Conservation (phyloP, 1,140 invertebrate genomes). For the Chionoecetes opilio region DNA sequence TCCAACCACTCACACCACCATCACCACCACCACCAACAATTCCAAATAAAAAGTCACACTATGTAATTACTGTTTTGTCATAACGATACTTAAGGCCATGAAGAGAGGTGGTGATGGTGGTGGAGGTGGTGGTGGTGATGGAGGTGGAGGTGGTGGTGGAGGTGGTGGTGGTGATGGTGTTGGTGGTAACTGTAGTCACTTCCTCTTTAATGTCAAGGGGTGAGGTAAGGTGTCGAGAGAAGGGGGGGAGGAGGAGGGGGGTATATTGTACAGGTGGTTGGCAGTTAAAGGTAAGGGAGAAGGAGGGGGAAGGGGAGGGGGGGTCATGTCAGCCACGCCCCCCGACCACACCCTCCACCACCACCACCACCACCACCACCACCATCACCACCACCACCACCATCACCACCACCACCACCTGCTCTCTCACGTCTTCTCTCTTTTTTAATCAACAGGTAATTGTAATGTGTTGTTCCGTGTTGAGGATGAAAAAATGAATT, state of each 20-base stretch:
- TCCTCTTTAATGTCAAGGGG: slow-evolving; percentile 27
- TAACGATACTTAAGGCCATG: too few species aligned
- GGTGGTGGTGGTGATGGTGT: background rate
- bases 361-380: background rate
- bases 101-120: too few species aligned
- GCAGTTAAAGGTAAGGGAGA: background rate
- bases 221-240: background rate
- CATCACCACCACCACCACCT: background rate
- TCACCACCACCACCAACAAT: too few species aligned
- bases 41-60: too few species aligned
- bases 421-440: too few species aligned
- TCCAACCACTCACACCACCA: too few species aligned
- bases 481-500: background rate
- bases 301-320: background rate
- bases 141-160: background rate
- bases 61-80: too few species aligned
- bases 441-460: background rate
- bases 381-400: background rate
- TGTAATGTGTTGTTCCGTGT: background rate
- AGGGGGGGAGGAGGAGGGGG: too few species aligned
- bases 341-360: background rate
- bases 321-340: background rate
- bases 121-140: background rate
- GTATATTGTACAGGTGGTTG: too few species aligned
- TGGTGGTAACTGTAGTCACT: background rate